Conservation (phyloP, 2,113 vertebrate genomes). For the Dipodomys stephensi region DNA sequence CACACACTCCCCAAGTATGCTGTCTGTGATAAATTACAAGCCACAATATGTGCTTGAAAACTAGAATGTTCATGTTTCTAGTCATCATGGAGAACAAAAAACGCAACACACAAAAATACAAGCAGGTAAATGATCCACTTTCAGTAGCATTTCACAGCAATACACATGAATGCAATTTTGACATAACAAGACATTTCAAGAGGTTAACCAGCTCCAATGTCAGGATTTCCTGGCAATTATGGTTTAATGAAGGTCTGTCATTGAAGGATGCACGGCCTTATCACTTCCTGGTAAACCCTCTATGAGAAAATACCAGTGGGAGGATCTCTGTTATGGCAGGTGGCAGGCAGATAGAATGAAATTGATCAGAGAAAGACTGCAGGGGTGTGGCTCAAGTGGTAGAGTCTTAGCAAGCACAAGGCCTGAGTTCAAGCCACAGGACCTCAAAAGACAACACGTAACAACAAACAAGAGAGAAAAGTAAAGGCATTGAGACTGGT, state of each 20-base stretch:
- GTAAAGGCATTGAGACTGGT: background rate
- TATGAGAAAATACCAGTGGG: accelerated
- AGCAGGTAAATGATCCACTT: background rate
- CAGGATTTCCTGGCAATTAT: background rate
- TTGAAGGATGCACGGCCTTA: background rate
- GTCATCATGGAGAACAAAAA: background rate
- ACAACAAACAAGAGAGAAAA: background rate
- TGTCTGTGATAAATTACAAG: background rate
- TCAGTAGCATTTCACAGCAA: background rate
- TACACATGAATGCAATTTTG: background rate
- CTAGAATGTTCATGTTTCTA: background rate
- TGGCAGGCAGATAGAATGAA: accelerated
- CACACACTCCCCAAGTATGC: too few species aligned
- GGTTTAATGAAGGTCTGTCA: background rate
- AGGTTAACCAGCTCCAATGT: background rate
- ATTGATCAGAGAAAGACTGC: background rate
- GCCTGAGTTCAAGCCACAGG: background rate
- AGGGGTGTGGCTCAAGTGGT: background rate
- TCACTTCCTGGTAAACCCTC: background rate
- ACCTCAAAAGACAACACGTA: background rate
- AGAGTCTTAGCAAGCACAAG: too few species aligned
- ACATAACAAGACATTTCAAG: background rate
- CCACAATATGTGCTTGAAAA: background rate
- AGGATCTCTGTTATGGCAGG: background rate
- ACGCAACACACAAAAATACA: background rate